A percentile compares a stretch with the other conserved stretches of the same genome.
Conservation (phyloP, 2,113 vertebrate species). For the Corynorhinus townsendii region DNA sequence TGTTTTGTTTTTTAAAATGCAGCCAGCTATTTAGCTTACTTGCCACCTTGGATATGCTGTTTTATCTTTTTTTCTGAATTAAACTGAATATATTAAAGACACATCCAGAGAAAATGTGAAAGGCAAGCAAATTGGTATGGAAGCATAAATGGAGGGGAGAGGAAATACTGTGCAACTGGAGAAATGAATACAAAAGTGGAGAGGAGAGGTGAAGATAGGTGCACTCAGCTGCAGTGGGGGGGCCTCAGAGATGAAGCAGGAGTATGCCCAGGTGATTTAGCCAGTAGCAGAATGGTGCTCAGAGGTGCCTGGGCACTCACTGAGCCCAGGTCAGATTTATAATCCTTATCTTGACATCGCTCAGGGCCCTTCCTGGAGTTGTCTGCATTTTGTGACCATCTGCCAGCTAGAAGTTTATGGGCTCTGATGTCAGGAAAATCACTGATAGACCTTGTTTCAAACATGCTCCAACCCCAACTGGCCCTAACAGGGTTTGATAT, state of each 20-base stretch:
- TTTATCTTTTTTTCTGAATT: not conserved
- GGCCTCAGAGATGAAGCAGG: not conserved
- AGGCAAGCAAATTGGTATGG: not conserved
- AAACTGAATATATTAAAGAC: not conserved
- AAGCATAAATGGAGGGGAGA: not conserved
- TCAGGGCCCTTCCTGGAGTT: not conserved
- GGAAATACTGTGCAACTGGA: not conserved
- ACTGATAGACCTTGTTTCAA: not conserved
- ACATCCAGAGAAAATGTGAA: not conserved
- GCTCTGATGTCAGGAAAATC: not conserved
- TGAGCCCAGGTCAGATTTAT: not conserved
- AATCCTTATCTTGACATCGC: not conserved
- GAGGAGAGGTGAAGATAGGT: not conserved
- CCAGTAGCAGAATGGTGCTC: not conserved
- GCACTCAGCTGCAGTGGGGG: not conserved
- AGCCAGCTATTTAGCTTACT: not conserved
- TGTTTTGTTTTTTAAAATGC: too few relatives aligned
- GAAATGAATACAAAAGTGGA: not conserved
- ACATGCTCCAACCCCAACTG: not conserved
- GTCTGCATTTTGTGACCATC: not conserved
- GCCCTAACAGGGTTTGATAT: not conserved
- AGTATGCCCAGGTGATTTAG: not conserved
- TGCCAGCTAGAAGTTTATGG: slow-evolving; percentile 8
- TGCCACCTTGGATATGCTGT: not conserved
- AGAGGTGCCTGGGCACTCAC: not conserved